A percentile compares a stretch with the other conserved stretches of the same genome.
phyloP scores from a whole-genome alignment of 2,888 invertebrate genomes.

The Calameuta filiformis region DNA sequence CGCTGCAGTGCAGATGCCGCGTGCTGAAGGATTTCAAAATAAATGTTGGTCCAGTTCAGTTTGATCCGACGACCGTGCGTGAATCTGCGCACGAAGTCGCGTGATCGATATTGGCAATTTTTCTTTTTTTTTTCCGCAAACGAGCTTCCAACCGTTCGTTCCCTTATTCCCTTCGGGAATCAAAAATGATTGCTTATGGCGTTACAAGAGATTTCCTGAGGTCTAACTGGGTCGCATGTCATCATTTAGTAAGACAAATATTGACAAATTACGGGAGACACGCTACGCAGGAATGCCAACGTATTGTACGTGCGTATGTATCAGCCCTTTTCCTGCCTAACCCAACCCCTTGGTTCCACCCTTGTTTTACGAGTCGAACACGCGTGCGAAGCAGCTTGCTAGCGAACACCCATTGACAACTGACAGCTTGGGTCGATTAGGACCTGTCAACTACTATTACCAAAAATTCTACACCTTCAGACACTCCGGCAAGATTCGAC shows the following conservation, averaged over 20 bases:
- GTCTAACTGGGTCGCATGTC: constrained; percentile 22
- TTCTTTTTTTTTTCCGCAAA: too few species aligned
- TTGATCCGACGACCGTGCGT: too few species aligned
- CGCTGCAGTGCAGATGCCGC: too few species aligned
- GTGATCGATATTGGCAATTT: too few species aligned
- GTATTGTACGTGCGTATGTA: neutral
- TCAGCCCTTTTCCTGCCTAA: neutral
- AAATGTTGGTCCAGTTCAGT: too few species aligned
- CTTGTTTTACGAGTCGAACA: constrained; percentile 20
- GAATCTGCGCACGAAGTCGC: too few species aligned
- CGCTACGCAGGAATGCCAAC: too few species aligned
- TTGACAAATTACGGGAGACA: constrained; percentile 23
- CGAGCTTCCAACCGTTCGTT: too few species aligned
- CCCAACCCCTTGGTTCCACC: neutral
- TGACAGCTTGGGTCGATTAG: constrained; percentile 42
- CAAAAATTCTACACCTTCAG: too few species aligned
- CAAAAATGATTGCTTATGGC: too few species aligned
- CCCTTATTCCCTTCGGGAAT: too few species aligned
- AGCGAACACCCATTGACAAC: constrained; percentile 35
- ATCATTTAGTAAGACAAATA: constrained; percentile 27
- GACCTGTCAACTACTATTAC: constrained; percentile 21
- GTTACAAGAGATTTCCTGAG: neutral
- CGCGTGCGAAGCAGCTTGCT: constrained; percentile 20
- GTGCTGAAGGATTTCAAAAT: too few species aligned
- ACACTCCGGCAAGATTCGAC: neutral